A percentile compares a stretch with the other conserved stretches of the same genome.
These are phyloP conservation scores for Dyspetes luteomarginatus DNA, from an alignment of 2,888 invertebrate genomes.

Conservation along the genomic window DNA sequence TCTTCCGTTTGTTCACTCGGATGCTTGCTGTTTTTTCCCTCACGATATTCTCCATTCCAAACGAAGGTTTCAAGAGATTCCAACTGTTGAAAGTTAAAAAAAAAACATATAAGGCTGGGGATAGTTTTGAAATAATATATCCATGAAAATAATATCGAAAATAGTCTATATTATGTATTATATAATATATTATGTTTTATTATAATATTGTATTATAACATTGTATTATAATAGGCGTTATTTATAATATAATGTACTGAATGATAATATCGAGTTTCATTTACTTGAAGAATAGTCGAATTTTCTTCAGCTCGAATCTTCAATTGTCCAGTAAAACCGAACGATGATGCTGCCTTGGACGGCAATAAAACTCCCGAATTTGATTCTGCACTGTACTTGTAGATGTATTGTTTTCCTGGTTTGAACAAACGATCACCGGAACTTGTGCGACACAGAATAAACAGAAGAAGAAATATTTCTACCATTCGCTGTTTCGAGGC, in stretches of 20 bases:
- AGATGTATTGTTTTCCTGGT: slow-evolving; percentile 77
- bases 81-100: slow-evolving; percentile 70
- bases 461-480: slow-evolving; percentile 16
- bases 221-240: too few species aligned
- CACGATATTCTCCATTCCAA: slow-evolving; percentile 75
- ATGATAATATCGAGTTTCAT: neutral
- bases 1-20: slow-evolving; percentile 71
- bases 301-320: slow-evolving; percentile 74
- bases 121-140: too few species aligned
- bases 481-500: slow-evolving; percentile 12
- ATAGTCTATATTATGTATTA: too few species aligned
- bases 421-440: slow-evolving; percentile 72
- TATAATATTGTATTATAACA: too few species aligned
- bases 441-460: slow-evolving; percentile 32
- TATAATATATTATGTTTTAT: too few species aligned
- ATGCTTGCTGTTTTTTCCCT: slow-evolving; percentile 62
- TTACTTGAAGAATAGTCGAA: slow-evolving; percentile 76
- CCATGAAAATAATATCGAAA: too few species aligned
- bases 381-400: slow-evolving; percentile 78
- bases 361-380: slow-evolving; percentile 79
- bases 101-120: neutral
- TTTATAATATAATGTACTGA: neutral
- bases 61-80: slow-evolving; percentile 74
- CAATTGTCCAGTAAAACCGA: slow-evolving; percentile 78
- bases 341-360: slow-evolving; percentile 78